Conservation (phyloP, 2,113 vertebrate species). For the Chascanopsetta lugubris region DNA sequence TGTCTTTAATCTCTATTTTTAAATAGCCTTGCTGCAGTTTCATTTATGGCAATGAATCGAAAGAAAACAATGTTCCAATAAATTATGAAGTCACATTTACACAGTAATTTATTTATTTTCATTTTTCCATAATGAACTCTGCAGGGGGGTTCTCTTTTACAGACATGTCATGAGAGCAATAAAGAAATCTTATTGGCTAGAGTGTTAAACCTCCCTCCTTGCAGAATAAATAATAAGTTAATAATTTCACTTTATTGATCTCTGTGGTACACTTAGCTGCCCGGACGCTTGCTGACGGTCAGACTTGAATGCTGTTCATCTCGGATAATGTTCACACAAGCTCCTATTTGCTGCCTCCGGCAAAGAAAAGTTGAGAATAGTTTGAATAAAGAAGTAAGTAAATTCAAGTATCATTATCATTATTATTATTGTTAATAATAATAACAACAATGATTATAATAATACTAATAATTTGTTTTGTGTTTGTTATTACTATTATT, state of each 20-base stretch:
- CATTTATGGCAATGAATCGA: conserved; percentile 47
- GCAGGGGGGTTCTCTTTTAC: not conserved
- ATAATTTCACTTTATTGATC: conserved; percentile 6
- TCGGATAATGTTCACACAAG: conserved; percentile 1
- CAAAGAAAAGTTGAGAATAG: not conserved
- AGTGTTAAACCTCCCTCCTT: not conserved
- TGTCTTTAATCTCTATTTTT: conserved; percentile 1
- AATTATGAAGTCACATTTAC: no score
- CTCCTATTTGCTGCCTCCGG: not conserved
- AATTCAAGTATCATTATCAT: no score
- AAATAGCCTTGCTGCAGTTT: conserved; percentile 44
- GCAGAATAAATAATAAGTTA: not conserved
- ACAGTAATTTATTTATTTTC: no score
- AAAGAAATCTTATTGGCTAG: not conserved
- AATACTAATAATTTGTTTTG: no score
- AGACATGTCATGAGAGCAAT: not conserved
- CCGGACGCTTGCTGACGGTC: conserved; percentile 3
- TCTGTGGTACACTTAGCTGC: not conserved
- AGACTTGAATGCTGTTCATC: not conserved
- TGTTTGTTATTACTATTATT: no score
- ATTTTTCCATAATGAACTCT: not conserved
- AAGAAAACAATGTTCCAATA: conserved; percentile 50
- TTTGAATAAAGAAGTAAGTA: not conserved
- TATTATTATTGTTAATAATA: no score
- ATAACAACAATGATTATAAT: no score